Evolutionary conservation across 2,113 vertebrate genomes (phyloP), one percentile per base, ranked within the genome.

Genomic region (Silurus glanis): DNA sequence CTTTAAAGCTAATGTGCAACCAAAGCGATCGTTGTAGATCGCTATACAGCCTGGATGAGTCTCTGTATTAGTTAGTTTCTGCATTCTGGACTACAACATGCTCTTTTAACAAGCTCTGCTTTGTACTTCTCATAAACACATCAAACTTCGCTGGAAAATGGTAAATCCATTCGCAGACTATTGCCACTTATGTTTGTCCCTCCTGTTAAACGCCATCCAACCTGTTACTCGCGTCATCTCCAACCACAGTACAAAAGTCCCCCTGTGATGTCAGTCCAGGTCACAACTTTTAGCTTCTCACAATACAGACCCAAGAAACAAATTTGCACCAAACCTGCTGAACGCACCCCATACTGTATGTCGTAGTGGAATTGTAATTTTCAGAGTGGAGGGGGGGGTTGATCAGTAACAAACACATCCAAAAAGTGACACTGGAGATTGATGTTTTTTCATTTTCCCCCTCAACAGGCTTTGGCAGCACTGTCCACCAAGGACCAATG

Each of bases 401-500:
- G 51, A 62, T 58, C n/a, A 10, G 12, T 79, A 79, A 88, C 83
- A 69, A 78, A 88, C 51, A 25, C 9, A 61, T 83, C 74, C 79
- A 66, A 83, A n/a, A 47, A 61, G 55, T 2, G 21, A 74, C 86
- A 69, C 12, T 4, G 21, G 21, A 83, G 88, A 87, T 86, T 87
- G 85, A 90, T 87, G 66, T 81, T 69, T 90, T 87, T 87, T 88
- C 87, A 81, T 90, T 91, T 90, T 58, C 86, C 85, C 56, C 64
- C 84, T n/a, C 49, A 51, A 83, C 80, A 82, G 75, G 37, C 75
- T 85, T 84, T 85, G 86, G 89, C 86, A 71, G n/a, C 67, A 55
- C 14, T 61, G 66, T 17, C 45, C 83, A 86, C 80, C 83, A 80
- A 49, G 86, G 89, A 84, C 72, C 74, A 61, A 79, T 64, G 87